A percentile compares a stretch with the other conserved stretches of the same genome.
Evolutionary conservation across 1,140 invertebrate species (phyloP).

Genomic region (Lepidurus packardi): DNA sequence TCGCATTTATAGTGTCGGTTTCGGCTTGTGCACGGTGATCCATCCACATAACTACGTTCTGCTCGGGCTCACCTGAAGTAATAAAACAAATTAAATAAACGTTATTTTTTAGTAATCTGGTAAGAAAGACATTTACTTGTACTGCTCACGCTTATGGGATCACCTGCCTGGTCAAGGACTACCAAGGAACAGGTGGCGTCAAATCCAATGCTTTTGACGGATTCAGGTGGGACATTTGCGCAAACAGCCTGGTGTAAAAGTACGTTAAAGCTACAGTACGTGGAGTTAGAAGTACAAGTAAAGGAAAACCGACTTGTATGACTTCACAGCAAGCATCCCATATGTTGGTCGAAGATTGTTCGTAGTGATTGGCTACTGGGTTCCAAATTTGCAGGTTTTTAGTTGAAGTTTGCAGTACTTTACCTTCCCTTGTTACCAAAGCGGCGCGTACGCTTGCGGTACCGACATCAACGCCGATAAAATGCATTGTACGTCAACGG

Average conservation of each 20-base stretch:
- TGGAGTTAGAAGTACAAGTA: not conserved
- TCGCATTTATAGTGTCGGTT: conserved; percentile 73
- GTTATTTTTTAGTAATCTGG: not conserved
- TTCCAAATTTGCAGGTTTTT: conserved; percentile 70
- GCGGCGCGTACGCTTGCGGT: conserved; percentile 81
- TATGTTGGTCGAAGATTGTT: conserved; percentile 88
- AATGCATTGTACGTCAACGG: conserved; percentile 41
- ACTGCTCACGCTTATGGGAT: conserved; percentile 68
- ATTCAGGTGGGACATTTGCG: conserved; percentile 49
- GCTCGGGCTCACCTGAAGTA: conserved; percentile 54
- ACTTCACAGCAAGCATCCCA: conserved; percentile 66
- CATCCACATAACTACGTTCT: conserved; percentile 95
- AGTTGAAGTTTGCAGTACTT: conserved; percentile 57
- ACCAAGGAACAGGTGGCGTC: conserved; percentile 94
- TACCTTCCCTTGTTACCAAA: conserved; percentile 61
- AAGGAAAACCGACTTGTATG: conserved; percentile 56
- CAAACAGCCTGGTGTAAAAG: conserved; percentile 54
- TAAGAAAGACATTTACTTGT: conserved; percentile 49
- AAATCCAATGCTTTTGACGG: conserved; percentile 81
- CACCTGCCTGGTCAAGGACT: conserved; percentile 61
- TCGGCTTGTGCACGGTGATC: conserved; percentile 83
- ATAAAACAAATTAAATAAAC: conserved; percentile 15
- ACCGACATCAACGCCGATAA: conserved; percentile 89
- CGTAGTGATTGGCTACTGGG: conserved; percentile 68
- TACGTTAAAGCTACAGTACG: conserved; percentile 30